Base-by-base conservation (phyloP, 2,888 invertebrate genomes). In the Phasia obesa region DNA sequence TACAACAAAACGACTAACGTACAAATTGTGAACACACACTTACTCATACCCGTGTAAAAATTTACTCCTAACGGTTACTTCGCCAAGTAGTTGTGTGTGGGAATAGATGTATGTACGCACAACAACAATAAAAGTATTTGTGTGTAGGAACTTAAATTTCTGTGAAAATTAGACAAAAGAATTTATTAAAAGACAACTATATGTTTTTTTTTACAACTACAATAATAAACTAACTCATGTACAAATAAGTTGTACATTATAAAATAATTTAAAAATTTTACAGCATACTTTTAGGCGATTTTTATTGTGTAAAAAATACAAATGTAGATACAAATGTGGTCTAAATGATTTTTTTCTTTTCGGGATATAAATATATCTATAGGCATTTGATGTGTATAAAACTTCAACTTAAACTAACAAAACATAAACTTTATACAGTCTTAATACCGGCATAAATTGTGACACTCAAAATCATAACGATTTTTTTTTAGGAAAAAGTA, bases 1-100 rank as follows among this genome's bases (percentile, higher is more conserved):
- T 57, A 71, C 42, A 23, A 51, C n/a, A 42, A 35, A 73, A 60
- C 55, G 51, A 57, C 59, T 64, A 70, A 70, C 69, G 60, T 69
- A 69, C 13, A 69, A 76, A 53, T 57, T 23, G 17, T 17, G 25
- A 17, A 49, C 3, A 75, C 47, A 47, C 9, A 21, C 19, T 7
- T 35, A 59, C 17, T 13, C 47, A 23, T 9, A 17, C 27, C 21
- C 38, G 49, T 38, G 25, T n/a, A 65, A 47, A 25, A 44, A 31
- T 4, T 35, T 35, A 11, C 35, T 35, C 11, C 35, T 55, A 21
- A 55, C 53, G 27, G 51, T 73, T 64, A 74, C 44, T 55, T 44
- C 3, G 13, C 35, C 21, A 44, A 74, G 15, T 27, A 23, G 7
- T 13, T 47, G 19, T 47, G 25, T 47, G 23, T 47, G 25, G 17